These are phyloP conservation scores for Vicugna pacos DNA, from an alignment of 2,113 vertebrate species.

Conservation along the genomic window DNA sequence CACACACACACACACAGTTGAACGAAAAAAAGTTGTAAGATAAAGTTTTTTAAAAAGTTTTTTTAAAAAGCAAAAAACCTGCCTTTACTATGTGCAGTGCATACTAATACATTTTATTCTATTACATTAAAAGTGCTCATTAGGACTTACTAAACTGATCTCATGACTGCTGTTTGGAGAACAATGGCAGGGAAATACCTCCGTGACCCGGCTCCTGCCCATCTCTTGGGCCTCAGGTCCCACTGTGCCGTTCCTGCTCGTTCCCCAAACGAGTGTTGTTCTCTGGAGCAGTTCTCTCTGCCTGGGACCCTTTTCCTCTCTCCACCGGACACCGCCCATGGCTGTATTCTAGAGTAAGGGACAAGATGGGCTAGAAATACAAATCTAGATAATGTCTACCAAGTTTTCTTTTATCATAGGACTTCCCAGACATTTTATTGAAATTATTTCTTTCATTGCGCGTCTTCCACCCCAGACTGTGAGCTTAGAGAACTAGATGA, in stretches of 20 bases:
- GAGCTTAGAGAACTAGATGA: not conserved
- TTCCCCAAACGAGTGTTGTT: not conserved
- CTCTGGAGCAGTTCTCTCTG: not conserved
- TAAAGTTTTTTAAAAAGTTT: not conserved
- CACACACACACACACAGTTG: too few species aligned
- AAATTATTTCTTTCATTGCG: not conserved
- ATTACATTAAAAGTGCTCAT: not conserved
- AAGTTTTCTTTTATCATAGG: not conserved
- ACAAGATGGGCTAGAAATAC: not conserved
- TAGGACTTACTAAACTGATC: not conserved
- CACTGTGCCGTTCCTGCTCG: not conserved
- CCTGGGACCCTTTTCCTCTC: not conserved
- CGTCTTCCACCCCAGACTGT: not conserved
- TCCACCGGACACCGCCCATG: not conserved
- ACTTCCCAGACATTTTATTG: constrained; percentile 16
- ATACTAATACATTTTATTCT: not conserved
- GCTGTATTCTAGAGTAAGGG: not conserved
- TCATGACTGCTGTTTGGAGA: not conserved
- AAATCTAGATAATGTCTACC: not conserved
- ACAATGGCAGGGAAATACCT: not conserved
- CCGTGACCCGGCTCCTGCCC: not conserved
- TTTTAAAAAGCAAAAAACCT: not conserved
- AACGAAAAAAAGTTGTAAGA: too few species aligned
- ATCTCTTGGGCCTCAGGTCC: not conserved
- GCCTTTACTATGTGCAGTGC: not conserved